A percentile compares a stretch with the other conserved stretches of the same genome.
Evolutionary conservation across 2,797 vertebrate species (phyloP).

Genomic region (Ptychadena robeensis): DNA sequence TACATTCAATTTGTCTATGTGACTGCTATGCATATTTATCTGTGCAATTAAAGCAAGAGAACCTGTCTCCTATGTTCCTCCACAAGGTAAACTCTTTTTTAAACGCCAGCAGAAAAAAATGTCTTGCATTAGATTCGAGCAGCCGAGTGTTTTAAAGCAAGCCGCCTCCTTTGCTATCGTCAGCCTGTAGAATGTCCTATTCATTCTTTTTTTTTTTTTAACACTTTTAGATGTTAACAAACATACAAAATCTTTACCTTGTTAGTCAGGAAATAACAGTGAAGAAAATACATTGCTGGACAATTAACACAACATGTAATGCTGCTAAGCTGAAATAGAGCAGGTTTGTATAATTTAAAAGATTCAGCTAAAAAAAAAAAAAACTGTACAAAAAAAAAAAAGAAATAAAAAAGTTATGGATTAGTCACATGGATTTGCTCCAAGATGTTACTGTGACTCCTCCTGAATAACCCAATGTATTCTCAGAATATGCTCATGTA

Average conservation of each 20-base stretch:
- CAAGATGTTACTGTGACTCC: neutral
- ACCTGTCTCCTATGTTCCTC: conserved; percentile 1
- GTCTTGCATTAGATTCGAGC: conserved; percentile 17
- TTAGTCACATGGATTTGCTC: neutral
- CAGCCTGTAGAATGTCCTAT: conserved; percentile 11
- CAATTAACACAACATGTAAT: neutral
- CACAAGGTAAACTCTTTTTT: conserved; percentile 3
- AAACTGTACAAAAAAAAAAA: neutral
- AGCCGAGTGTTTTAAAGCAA: conserved; percentile 48
- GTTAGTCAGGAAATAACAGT: conserved; percentile 8
- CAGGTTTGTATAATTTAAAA: neutral
- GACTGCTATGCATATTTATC: conserved; percentile 42
- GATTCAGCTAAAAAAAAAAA: neutral
- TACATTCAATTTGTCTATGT: conserved; percentile 60
- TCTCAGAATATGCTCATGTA: neutral
- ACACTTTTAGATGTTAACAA: neutral
- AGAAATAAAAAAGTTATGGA: neutral
- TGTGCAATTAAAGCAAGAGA: conserved; percentile 45
- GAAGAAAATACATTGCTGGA: neutral
- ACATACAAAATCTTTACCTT: conserved; percentile 11
- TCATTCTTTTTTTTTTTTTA: too few relatives aligned
- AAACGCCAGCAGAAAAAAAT: conserved; percentile 3
- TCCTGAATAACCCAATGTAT: neutral
- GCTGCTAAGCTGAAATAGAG: neutral
- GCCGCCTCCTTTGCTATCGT: conserved; percentile 21